Evolutionary conservation across 2,113 vertebrate genomes (phyloP), one percentile per base, ranked within the genome.

Genomic region (Corynorhinus townsendii): DNA sequence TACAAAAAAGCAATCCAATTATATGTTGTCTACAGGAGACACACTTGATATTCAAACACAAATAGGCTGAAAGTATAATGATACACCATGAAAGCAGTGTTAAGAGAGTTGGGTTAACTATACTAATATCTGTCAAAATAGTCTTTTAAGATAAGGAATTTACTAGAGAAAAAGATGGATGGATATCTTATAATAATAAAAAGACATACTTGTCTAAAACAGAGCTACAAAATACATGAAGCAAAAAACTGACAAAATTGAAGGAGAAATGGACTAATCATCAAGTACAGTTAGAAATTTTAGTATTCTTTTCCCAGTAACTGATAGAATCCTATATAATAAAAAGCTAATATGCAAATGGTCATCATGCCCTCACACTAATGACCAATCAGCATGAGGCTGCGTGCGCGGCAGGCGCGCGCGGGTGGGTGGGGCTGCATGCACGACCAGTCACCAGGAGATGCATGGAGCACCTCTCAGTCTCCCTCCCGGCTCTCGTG

Each of bases 81-180:
- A 64, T 83, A 83, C 4, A 45, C 45, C 24, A 38, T 94, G 40
- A 66, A 62, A 86, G 83, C 24, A 87, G 1, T n/a, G 22, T 88
- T 84, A 84, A 84, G 64, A 73, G 54, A 90, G 54, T 59, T 91
- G 11, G 12, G 19, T 88, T 93, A 54, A 30, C 10, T 62, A 6
- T 93, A 38, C 83, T 79, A 80, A 30, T 93, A 79, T 30, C n/a
- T 90, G 45, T 66, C 75, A 94, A 45, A 94, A 87, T 90, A 17
- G 33, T 83, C 45, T 85, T 83, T 92, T 90, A 87, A 90, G 45
- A 43, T 16, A 49, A 95, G 15, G 47, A 73, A 35, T 84, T 90
- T 83, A n/a, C 11, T 90, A 69, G 19, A 56, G 24, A 71, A 90
- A 93, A 86, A 56, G n/a, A n/a, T 81, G 10, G 47, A n/a, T 56